A percentile compares a stretch with the other conserved stretches of the same genome.
These are phyloP conservation scores for Cataglyphis rosenhaueri DNA, from an alignment of 2,888 invertebrate species.

Conservation along the genomic window DNA sequence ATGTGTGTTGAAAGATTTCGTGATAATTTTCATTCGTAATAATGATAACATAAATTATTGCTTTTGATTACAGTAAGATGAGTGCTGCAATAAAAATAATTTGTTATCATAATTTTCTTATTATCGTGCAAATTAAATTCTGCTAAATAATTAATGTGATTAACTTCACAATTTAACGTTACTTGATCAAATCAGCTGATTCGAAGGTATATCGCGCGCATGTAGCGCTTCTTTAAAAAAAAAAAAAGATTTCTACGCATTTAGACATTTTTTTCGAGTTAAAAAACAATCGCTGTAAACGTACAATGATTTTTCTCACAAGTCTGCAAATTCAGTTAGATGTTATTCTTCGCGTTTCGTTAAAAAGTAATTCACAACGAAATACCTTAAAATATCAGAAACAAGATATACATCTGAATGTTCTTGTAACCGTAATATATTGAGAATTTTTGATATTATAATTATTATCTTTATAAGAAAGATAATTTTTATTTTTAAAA, in stretches of 20 bases:
- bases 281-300: neutral
- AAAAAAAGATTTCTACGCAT: neutral
- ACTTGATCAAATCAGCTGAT: conserved; percentile 12
- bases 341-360: neutral
- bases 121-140: neutral
- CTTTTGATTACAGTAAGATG: neutral
- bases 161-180: neutral
- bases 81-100: neutral
- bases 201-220: neutral
- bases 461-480: neutral
- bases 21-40: neutral
- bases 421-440: neutral
- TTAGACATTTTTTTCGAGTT: conserved; percentile 13
- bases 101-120: neutral
- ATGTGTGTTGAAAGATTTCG: neutral
- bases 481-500: neutral
- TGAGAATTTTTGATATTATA: neutral
- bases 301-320: conserved; percentile 18
- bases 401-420: neutral
- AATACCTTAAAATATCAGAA: neutral
- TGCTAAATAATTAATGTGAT: neutral
- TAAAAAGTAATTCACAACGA: neutral
- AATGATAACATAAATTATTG: neutral
- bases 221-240: neutral
- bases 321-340: conserved; percentile 24